A percentile compares a stretch with the other conserved stretches of the same genome.
phyloP scores from a whole-genome alignment of 1,140 invertebrate species.

The Tetramorium simillimum region DNA sequence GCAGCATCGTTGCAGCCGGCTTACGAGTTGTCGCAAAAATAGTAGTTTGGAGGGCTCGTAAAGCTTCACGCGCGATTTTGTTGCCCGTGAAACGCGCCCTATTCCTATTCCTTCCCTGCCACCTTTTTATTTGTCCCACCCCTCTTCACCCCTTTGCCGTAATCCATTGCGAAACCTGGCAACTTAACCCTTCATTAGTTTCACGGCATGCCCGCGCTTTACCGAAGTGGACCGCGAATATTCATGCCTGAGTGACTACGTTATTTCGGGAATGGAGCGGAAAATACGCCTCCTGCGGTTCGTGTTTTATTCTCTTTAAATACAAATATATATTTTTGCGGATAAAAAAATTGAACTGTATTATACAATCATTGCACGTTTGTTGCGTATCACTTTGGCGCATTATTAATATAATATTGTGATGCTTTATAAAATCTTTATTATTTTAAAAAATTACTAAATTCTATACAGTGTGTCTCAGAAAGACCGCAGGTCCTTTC shows the following conservation, averaged over 20 bases:
- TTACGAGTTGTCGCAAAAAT: constrained; percentile 64
- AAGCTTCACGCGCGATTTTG: constrained; percentile 55
- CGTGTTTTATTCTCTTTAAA: constrained; percentile 28
- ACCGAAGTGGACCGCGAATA: constrained; percentile 51
- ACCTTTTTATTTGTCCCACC: constrained; percentile 58
- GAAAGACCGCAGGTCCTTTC: too few relatives aligned
- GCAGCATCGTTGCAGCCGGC: constrained; percentile 6
- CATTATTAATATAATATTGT: neutral
- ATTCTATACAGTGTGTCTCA: neutral
- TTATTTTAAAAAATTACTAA: neutral
- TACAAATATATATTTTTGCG: neutral
- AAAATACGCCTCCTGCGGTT: constrained; percentile 10
- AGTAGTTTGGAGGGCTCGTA: constrained; percentile 57
- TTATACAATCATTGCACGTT: constrained; percentile 20
- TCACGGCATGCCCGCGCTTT: constrained; percentile 44
- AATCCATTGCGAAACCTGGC: neutral
- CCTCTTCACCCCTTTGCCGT: constrained; percentile 17
- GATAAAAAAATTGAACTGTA: neutral
- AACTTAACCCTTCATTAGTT: constrained; percentile 42
- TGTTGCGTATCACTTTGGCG: neutral
- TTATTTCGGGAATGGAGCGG: constrained; percentile 35
- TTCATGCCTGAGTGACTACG: constrained; percentile 24
- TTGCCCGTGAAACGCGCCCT: constrained; percentile 44
- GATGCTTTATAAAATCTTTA: too few relatives aligned
- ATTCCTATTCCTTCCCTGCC: neutral